Evolutionary conservation across 2,113 vertebrate genomes (phyloP), one percentile per base, ranked within the genome.

Genomic region (Danionella cerebrum): DNA sequence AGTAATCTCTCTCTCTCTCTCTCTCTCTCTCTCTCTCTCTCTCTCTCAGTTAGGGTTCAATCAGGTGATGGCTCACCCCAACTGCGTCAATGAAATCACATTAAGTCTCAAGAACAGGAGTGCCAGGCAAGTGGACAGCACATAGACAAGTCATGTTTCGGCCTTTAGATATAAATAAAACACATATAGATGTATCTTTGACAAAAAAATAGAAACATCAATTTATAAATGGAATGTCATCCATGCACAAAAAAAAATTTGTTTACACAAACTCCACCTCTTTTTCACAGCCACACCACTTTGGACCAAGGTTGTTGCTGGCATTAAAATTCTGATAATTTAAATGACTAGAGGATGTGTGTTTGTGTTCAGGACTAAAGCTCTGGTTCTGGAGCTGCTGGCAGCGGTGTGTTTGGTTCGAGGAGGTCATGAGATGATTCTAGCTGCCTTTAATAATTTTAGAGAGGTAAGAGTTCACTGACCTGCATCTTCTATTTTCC

Each of bases 61-160:
- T 84, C 86, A 92, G 69, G 94, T 98, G 79, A 97, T 97, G 94
- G 90, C 87, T 59, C 95, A 98, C 65, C 87, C 93, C 0, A 86
- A 87, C 72, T 98, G 96, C 0, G 92, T 98, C 77, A 98, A 96
- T 0, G 91, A 97, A 88, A 95, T 98, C 81, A 93, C 94, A 0
- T 83, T 96, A 38, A 95, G 96, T 77, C 92, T 98, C 71, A 95
- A 94, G 80, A 92, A 94, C 80, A 94, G 87, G 71, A 97, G 76
- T 3, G 84, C 90, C 22, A 90, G 96, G 95, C 96, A 71, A 81
- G 75, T 51, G 21, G 24, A 65, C 13, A 13, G 42, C 36, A 18
- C 29, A 47, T n/a, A n/a, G n/a, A n/a, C n/a, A n/a, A n/a, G n/a
- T n/a, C n/a, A n/a, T n/a, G n/a, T n/a, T n/a, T n/a, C n/a, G n/a